These are phyloP conservation scores for Morus bassanus DNA, from an alignment of 2,797 vertebrate genomes.

Conservation along the genomic window DNA sequence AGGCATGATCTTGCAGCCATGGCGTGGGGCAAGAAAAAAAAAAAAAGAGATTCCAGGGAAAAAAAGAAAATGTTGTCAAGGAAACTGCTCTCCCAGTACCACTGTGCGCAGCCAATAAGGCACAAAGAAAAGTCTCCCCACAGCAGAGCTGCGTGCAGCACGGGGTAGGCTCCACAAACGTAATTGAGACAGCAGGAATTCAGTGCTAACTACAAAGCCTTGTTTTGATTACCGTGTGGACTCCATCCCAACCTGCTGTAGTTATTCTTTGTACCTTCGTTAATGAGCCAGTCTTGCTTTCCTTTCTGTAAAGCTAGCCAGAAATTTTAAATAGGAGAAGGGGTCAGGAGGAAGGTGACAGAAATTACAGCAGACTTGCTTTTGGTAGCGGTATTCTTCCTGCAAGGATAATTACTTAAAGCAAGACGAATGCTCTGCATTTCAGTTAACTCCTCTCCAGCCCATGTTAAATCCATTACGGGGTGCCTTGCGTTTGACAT, in stretches of 20 bases:
- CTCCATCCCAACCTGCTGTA: conserved; percentile 1
- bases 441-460: not conserved
- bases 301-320: not conserved
- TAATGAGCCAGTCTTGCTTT: not conserved
- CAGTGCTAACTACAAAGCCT: not conserved
- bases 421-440: not conserved
- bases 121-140: conserved; percentile 7
- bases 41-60: not conserved
- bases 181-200: not conserved
- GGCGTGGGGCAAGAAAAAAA: not conserved
- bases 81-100: not conserved
- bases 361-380: conserved; percentile 2
- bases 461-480: not conserved
- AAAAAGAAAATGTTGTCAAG: conserved; percentile 35
- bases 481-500: not conserved
- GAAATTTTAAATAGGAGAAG: not conserved
- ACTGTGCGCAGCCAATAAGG: not conserved
- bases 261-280: not conserved
- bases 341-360: conserved; percentile 27
- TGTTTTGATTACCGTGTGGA: not conserved
- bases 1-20: not conserved
- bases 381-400: not conserved
- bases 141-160: not conserved
- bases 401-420: conserved; percentile 16
- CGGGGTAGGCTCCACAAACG: not conserved